A percentile compares a stretch with the other conserved stretches of the same genome.
These are phyloP conservation scores for Prenolepis imparis DNA, from an alignment of 2,888 invertebrate genomes.

Conservation along the genomic window DNA sequence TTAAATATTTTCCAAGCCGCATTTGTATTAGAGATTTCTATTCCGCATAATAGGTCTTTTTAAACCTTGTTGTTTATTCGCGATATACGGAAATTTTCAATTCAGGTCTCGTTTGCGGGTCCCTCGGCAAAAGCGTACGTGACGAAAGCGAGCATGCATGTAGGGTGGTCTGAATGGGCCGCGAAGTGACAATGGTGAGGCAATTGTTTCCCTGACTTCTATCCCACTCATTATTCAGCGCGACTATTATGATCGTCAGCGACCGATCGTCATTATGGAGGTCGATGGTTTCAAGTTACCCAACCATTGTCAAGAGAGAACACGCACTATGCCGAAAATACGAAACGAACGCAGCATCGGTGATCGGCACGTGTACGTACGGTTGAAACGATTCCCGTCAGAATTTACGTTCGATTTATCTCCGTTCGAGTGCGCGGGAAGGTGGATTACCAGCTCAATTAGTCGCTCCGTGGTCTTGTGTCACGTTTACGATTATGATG, in stretches of 20 bases:
- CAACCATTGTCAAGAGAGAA: slow-evolving; percentile 70
- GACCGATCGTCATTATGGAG: slow-evolving; percentile 72
- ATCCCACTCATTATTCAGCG: slow-evolving; percentile 75
- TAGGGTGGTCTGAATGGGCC: slow-evolving; percentile 69
- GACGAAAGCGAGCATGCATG: slow-evolving; percentile 61
- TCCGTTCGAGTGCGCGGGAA: background rate
- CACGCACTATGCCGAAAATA: slow-evolving; percentile 72
- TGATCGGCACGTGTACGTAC: slow-evolving; percentile 62
- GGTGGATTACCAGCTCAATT: background rate
- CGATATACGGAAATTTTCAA: slow-evolving; percentile 53
- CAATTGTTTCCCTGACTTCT: slow-evolving; percentile 83
- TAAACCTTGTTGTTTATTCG: slow-evolving; percentile 63
- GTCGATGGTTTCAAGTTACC: slow-evolving; percentile 72
- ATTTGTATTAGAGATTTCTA: background rate
- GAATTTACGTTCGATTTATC: background rate
- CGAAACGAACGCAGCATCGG: slow-evolving; percentile 78
- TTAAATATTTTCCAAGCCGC: background rate
- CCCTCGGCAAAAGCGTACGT: slow-evolving; percentile 55
- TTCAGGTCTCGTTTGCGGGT: slow-evolving; percentile 60
- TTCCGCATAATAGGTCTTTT: background rate
- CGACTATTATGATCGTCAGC: slow-evolving; percentile 69
- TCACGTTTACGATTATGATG: slow-evolving; percentile 1
- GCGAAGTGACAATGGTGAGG: slow-evolving; percentile 72
- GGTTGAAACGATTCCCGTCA: slow-evolving; percentile 6
- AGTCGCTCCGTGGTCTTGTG: background rate